Evolutionary conservation across 2,797 vertebrate species (phyloP), one percentile per base, ranked within the genome.

Genomic region (Crypturellus tataupa): DNA sequence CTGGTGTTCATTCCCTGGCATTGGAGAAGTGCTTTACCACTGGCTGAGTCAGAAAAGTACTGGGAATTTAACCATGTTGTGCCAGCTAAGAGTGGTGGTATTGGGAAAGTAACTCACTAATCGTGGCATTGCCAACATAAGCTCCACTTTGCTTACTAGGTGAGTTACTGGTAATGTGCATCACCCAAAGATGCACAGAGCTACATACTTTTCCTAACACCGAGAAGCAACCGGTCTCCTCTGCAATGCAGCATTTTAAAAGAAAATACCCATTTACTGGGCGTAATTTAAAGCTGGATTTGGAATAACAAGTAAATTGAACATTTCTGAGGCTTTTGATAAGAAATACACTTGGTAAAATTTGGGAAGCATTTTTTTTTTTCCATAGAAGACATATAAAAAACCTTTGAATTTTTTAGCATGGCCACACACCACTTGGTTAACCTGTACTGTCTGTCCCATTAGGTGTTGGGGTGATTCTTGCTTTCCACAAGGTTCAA

Each of bases 101-200:
- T 79, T 79, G 51, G 56, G 88, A 89, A 33, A 59, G 58, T 72
- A 85, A 80, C 44, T 90, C 72, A 33, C 49, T 44, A 56, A 71
- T 68, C 40, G 33, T 7, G n/a, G 9, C 40, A 67, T 42, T 91
- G 40, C 16, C 67, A 94, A 53, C 16, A 5, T 65, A 89, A 60
- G 33, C 88, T 63, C 53, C 65, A 68, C n/a, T 37, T 93, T 84
- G 60, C 75, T 90, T 89, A 11, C 31, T 39, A 51, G 44, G 65
- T 94, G 87, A 92, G 79, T 90, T 95, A 91, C 92, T 73, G 47
- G 73, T 27, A 83, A 77, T 16, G 14, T 25, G 81, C 85, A 83
- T 89, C 27, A 20, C 85, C 92, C 76, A 72, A 87, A 95, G 40
- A 82, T 29, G 81, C 53, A 29, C 87, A 87, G 80, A 93, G 68